phyloP scores from a whole-genome alignment of 2,888 invertebrate species.

The Blastobasis adustella region DNA sequence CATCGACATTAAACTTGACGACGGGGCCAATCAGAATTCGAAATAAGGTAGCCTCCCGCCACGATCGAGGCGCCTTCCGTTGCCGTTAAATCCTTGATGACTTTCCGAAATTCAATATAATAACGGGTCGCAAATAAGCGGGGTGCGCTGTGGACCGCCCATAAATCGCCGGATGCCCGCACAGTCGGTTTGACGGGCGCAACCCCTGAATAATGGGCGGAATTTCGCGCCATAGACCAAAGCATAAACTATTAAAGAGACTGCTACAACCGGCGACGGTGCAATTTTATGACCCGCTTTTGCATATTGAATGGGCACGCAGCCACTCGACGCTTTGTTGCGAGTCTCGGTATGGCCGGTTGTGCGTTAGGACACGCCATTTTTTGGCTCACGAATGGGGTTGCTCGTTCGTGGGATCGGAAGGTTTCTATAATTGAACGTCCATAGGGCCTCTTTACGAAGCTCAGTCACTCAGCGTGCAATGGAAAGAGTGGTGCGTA shows the following conservation, averaged over 20 bases:
- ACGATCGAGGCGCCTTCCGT: no score
- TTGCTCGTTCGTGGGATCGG: no score
- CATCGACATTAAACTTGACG: no score
- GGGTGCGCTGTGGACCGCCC: slow-evolving; percentile 19
- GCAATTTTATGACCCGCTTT: slow-evolving; percentile 45
- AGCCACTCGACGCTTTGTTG: slow-evolving; percentile 19
- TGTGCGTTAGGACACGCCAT: no score
- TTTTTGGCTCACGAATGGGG: no score
- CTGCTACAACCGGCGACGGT: slow-evolving; percentile 31
- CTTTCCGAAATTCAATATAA: slow-evolving; percentile 23
- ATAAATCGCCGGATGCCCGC: slow-evolving; percentile 43
- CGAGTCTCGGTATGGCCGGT: no score
- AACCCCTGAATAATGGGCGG: slow-evolving; percentile 53
- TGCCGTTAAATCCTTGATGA: slow-evolving; percentile 21
- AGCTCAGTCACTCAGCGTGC: no score
- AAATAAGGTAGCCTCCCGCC: no score
- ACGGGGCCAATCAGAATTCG: no score
- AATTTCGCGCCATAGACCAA: slow-evolving; percentile 50
- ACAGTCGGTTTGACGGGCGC: slow-evolving; percentile 44
- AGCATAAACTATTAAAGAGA: slow-evolving; percentile 52
- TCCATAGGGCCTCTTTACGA: no score
- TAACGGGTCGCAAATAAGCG: slow-evolving; percentile 15
- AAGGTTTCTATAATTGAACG: no score
- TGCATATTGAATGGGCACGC: slow-evolving; percentile 35
- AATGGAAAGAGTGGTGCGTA: no score